These are phyloP conservation scores for Noctua janthe DNA, from an alignment of 2,888 invertebrate species.

Conservation along the genomic window DNA sequence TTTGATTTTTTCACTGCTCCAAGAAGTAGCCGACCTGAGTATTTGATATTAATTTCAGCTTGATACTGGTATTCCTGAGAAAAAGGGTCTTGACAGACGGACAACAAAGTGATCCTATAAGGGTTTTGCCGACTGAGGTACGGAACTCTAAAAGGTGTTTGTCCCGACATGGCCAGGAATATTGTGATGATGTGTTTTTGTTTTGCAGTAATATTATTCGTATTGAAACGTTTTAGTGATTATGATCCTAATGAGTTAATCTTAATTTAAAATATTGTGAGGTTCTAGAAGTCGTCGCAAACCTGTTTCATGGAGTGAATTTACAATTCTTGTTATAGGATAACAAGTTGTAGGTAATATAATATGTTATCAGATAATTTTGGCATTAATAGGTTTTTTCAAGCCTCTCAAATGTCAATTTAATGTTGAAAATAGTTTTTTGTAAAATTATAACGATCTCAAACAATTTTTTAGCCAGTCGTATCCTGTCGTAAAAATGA, in stretches of 20 bases:
- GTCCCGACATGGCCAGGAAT: background rate
- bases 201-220: background rate
- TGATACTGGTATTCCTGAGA: too few relatives aligned
- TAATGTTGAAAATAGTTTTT: background rate
- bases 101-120: too few relatives aligned
- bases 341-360: background rate
- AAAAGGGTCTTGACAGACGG: too few relatives aligned
- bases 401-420: background rate
- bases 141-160: too few relatives aligned
- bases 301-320: background rate
- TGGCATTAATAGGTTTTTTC: background rate
- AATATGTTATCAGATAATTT: slow-evolving; percentile 4
- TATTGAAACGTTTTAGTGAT: background rate
- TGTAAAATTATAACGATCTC: too few relatives aligned
- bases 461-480: background rate
- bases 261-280: background rate
- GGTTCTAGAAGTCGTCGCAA: background rate
- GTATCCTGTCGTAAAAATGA: background rate
- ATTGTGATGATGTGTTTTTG: background rate
- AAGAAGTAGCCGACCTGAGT: too few relatives aligned
- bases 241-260: background rate
- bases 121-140: too few relatives aligned
- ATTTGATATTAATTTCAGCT: too few relatives aligned
- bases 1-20: too few relatives aligned
- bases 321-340: background rate